These are phyloP conservation scores for Callochromis pleurospilus DNA, from an alignment of 2,113 vertebrate species.

Conservation along the genomic window DNA sequence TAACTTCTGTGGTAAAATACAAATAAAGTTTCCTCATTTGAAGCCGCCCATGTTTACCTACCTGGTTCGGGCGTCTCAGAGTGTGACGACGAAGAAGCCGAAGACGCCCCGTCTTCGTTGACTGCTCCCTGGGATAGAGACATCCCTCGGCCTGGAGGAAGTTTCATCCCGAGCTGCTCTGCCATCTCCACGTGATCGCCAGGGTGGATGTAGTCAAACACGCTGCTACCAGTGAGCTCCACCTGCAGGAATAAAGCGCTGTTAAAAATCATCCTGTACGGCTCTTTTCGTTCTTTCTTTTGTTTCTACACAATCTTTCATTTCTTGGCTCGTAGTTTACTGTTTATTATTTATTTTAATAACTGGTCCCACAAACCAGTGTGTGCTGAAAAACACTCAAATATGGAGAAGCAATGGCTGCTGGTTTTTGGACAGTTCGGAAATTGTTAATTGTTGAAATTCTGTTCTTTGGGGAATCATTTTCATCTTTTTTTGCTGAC, in stretches of 20 bases:
- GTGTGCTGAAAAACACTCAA: background rate
- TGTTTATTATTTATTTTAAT: background rate
- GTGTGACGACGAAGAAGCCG: constrained; percentile 93
- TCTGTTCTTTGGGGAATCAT: background rate
- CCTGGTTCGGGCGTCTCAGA: constrained; percentile 97
- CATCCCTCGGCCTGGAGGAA: constrained; percentile 89
- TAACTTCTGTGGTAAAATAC: too few species aligned
- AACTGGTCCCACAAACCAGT: background rate
- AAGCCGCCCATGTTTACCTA: constrained; percentile 56
- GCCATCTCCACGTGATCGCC: constrained; percentile 98
- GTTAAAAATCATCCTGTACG: background rate
- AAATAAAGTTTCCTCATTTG: background rate
- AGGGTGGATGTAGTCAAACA: constrained; percentile 97
- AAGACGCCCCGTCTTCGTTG: constrained; percentile 90
- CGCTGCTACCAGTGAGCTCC: constrained; percentile 98
- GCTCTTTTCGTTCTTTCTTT: background rate
- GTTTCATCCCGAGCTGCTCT: constrained; percentile 98
- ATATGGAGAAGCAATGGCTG: background rate
- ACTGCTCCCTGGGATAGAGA: constrained; percentile 83
- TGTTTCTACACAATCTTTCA: background rate
- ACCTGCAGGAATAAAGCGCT: constrained; percentile 69
- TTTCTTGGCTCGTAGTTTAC: background rate
- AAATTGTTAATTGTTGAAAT: background rate
- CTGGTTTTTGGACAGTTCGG: background rate
- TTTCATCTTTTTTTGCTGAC: background rate